Evolutionary conservation across 2,888 invertebrate genomes (phyloP).

Genomic region (Augiades crinisus): DNA sequence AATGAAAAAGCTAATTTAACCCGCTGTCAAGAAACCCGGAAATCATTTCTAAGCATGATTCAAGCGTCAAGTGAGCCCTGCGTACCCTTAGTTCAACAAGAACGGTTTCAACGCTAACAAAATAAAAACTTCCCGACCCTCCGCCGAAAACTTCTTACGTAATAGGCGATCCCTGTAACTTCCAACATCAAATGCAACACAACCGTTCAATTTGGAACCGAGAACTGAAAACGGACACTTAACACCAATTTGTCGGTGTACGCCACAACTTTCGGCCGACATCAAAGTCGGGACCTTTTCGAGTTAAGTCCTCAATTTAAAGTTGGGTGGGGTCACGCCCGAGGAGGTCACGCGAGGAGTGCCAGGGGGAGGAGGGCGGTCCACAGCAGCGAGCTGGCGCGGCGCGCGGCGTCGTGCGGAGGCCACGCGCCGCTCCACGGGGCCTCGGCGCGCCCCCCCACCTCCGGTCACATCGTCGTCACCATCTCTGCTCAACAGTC

Average conservation of each 20-base stretch:
- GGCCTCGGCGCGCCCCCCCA: slow-evolving; percentile 48
- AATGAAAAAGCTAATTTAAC: no score
- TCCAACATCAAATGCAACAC: slow-evolving; percentile 21
- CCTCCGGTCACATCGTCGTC: slow-evolving; percentile 73
- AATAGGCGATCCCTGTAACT: slow-evolving; percentile 12
- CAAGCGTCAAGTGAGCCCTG: no score
- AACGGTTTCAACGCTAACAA: no score
- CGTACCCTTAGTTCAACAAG: no score
- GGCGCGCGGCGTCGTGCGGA: slow-evolving; percentile 40
- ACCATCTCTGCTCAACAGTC: slow-evolving; percentile 63
- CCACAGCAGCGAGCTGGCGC: slow-evolving; percentile 11
- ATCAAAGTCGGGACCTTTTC: slow-evolving; percentile 10
- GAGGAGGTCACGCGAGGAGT: slow-evolving; percentile 23
- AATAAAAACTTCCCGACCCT: neutral
- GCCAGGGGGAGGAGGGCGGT: slow-evolving; percentile 30
- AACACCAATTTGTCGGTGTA: slow-evolving; percentile 6
- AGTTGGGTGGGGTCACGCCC: slow-evolving; percentile 9
- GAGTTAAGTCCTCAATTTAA: neutral
- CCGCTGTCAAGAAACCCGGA: no score
- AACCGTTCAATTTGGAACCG: slow-evolving; percentile 18
- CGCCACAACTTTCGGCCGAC: slow-evolving; percentile 5
- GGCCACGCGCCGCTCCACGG: slow-evolving; percentile 68
- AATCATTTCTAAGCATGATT: no score
- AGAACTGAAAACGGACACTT: slow-evolving; percentile 14
- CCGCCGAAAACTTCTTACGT: slow-evolving; percentile 7